Base-by-base conservation (phyloP, 2,888 invertebrate genomes). In the Stegana nigrithorax region DNA sequence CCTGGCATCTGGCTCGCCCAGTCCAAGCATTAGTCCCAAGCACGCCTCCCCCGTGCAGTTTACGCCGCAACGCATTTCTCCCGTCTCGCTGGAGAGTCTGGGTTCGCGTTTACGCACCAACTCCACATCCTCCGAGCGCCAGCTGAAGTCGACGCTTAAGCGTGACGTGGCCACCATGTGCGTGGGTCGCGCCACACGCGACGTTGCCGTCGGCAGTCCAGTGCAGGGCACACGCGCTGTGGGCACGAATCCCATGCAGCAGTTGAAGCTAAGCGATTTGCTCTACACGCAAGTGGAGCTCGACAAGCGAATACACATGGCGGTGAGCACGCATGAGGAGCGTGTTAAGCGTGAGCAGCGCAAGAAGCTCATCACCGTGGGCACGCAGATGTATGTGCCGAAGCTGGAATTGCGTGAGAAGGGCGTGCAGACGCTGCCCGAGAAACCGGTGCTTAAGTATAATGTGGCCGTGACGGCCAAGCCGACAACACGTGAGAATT, bases 151-250 rank as follows among this genome's bases (percentile, higher is more conserved):
- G n/a, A 67, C 70, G 44, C 10, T 51, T 4, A 84, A 86, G 39
- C 87, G 91, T 69, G 91, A 91, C 78, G 89, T 91, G 65, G 91
- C 90, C 53, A 89, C 91, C 2, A 91, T 91, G 84, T 90, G 89
- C 70, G 85, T 87, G 4, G 88, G 68, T 44, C 84, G 90, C 64
- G 89, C 89, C 1, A 83, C 82, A 0, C 85, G 91, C 64, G 91
- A 91, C 78, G 87, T 91, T 58, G 91, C 90, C 3, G 89, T 89
- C 45, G 86, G 86, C n/a, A 73, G 87, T 67, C 85, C 83, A 47
- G 82, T 84, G 68, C 72, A 75, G 23, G 72, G 70, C 10, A 70
- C 64, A 0, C 78, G 81, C 17, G 76, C 83, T 36, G 70, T 80
- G 6, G 82, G 78, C 58, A 81, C 81, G 19, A 79, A 73, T 71